Base-by-base conservation (phyloP, 2,113 vertebrate species). In the Coracopsis vasa region DNA sequence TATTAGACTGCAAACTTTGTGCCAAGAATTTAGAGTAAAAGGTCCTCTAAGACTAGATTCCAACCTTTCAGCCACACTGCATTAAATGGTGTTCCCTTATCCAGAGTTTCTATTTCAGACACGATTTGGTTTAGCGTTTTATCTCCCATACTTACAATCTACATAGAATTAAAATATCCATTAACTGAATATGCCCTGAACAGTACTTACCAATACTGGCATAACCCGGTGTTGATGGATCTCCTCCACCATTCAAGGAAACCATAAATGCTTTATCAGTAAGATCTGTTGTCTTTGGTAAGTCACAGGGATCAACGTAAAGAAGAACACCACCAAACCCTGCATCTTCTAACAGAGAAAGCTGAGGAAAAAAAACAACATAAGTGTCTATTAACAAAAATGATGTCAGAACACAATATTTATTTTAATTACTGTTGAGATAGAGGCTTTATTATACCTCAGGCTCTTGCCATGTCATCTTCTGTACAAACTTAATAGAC, bases 251-350 rank as follows among this genome's bases (percentile, higher is more conserved):
- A 83, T 99, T 99, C 81, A 99, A 95, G 4, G 99, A 98, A 50
- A 99, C 98, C 95, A 98, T 98, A 64, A 99, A 99, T 33, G 98
- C 96, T 80, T 99, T 98, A 16, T 97, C 94, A 80, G 88, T 96
- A 50, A 94, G 75, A 53, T 97, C 96, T 79, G 88, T 89, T 47
- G 94, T 96, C 80, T 97, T 97, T 85, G 99, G 98, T 62, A 98
- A 95, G 56, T 99, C 99, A 93, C 99, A 99, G 23, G 99, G 99
- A 91, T 99, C 99, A 39, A 98, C 31, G 33, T 99, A 99, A 10
- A 99, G 96, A 61, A 99, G 98, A 80, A 92, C 98, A 16, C 99
- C 99, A 85, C 98, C 98, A 94, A 99, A 99, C 27, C 99, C 99
- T 79, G 98, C 96, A 31, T 99, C 98, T 85, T 98, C 98, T 93